A percentile compares a stretch with the other conserved stretches of the same genome.
These are phyloP conservation scores for Pocillopora meandrina DNA, from an alignment of 92 coral and sea anemone genomes.

Conservation along the genomic window DNA sequence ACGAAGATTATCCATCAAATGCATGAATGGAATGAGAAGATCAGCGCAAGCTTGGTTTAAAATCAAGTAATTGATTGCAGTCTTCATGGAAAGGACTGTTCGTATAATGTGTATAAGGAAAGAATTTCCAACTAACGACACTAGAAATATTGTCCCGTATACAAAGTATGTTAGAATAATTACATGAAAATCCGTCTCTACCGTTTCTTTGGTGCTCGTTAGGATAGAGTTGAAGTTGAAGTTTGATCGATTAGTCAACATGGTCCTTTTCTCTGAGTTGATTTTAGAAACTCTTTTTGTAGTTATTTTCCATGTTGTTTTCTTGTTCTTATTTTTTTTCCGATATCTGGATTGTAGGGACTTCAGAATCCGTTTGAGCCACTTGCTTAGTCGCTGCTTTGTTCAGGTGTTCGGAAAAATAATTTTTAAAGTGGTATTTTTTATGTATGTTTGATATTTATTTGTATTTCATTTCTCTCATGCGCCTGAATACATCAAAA, in stretches of 20 bases:
- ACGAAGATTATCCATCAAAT: background rate
- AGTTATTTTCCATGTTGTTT: no score
- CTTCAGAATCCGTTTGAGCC: no score
- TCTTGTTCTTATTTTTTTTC: no score
- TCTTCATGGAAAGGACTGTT: constrained; percentile 1
- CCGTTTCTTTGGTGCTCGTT: background rate
- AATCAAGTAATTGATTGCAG: background rate
- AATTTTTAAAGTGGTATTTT: no score
- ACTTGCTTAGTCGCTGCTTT: no score
- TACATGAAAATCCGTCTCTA: background rate
- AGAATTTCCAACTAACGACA: constrained; percentile 11
- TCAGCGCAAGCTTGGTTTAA: constrained; percentile 18
- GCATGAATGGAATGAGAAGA: background rate
- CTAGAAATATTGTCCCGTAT: background rate
- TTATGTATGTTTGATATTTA: no score
- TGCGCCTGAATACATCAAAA: no score
- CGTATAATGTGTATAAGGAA: constrained; percentile 3
- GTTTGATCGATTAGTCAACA: background rate
- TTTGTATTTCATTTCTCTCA: no score
- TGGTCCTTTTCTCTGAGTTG: no score
- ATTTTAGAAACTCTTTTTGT: no score
- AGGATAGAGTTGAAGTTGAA: background rate
- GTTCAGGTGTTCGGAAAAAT: no score
- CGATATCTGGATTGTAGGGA: no score
- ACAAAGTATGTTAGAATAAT: background rate